phyloP scores from a whole-genome alignment of 64 coral and sea anemone genomes.

The Montipora foliosa region DNA sequence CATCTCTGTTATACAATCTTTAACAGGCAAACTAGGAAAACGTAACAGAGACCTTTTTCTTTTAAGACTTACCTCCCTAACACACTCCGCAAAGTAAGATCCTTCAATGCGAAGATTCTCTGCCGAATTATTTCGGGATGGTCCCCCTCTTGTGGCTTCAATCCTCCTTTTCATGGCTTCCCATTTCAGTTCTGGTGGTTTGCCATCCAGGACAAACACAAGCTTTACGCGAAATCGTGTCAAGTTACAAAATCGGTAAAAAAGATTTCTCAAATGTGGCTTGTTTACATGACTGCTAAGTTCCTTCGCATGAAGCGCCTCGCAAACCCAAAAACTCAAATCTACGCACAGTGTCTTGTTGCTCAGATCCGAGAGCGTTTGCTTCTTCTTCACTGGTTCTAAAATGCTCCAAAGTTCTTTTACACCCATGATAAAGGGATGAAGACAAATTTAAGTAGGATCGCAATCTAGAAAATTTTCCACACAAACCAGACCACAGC shows the following conservation, averaged over 20 bases:
- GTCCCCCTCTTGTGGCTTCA: slow-evolving; percentile 50
- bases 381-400: slow-evolving; percentile 76
- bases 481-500: background rate
- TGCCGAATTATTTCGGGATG: background rate
- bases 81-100: slow-evolving; percentile 85
- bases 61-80: slow-evolving; percentile 75
- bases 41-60: too few species aligned
- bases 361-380: slow-evolving; percentile 47
- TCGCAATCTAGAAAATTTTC: background rate
- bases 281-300: slow-evolving; percentile 80
- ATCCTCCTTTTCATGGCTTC: slow-evolving; percentile 76
- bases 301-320: slow-evolving; percentile 84
- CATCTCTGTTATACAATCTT: too few species aligned
- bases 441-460: background rate
- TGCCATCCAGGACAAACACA: slow-evolving; percentile 94
- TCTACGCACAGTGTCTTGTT: slow-evolving; percentile 94
- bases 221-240: slow-evolving; percentile 82
- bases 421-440: slow-evolving; percentile 76
- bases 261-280: slow-evolving; percentile 92
- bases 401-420: slow-evolving; percentile 93
- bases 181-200: slow-evolving; percentile 93
- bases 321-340: slow-evolving; percentile 95
- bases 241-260: slow-evolving; percentile 86
- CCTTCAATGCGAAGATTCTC: slow-evolving; percentile 24
- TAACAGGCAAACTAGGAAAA: too few species aligned